A percentile compares a stretch with the other conserved stretches of the same genome.
Evolutionary conservation across 2,113 vertebrate species (phyloP).

Genomic region (Deroptyus accipitrinus): DNA sequence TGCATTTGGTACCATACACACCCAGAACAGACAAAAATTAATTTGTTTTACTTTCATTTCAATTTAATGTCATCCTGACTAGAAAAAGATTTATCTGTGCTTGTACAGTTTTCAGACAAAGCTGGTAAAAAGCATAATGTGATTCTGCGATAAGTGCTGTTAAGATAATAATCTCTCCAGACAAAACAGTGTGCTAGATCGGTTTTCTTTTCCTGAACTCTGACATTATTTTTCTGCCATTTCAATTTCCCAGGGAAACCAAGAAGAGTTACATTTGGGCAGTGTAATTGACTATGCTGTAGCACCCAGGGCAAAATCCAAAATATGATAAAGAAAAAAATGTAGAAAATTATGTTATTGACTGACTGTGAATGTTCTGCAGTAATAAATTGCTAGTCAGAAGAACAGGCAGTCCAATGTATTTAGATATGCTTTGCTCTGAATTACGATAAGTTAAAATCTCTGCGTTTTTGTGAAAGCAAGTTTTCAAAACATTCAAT

Average conservation of each 20-base stretch:
- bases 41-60: constrained; percentile 16
- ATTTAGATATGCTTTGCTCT: neutral
- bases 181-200: neutral
- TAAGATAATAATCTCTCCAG: constrained; percentile 50
- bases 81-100: constrained; percentile 18
- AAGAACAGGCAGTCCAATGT: neutral
- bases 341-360: constrained; percentile 36
- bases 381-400: constrained; percentile 19
- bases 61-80: neutral
- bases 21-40: neutral
- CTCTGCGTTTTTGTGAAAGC: neutral
- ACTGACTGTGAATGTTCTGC: neutral
- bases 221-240: constrained; percentile 53
- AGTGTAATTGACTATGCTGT: constrained; percentile 40
- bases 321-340: neutral
- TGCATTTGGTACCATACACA: neutral
- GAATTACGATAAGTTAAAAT: neutral
- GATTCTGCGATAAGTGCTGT: constrained; percentile 28
- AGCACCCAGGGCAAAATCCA: constrained; percentile 49
- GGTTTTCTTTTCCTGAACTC: constrained; percentile 53
- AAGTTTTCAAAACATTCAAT: neutral
- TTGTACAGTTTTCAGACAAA: constrained; percentile 28
- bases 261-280: constrained; percentile 20
- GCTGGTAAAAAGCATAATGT: constrained; percentile 21
- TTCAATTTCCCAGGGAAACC: constrained; percentile 52